Evolutionary conservation across 1,140 invertebrate species (phyloP).

Genomic region (Cydia strobilella): DNA sequence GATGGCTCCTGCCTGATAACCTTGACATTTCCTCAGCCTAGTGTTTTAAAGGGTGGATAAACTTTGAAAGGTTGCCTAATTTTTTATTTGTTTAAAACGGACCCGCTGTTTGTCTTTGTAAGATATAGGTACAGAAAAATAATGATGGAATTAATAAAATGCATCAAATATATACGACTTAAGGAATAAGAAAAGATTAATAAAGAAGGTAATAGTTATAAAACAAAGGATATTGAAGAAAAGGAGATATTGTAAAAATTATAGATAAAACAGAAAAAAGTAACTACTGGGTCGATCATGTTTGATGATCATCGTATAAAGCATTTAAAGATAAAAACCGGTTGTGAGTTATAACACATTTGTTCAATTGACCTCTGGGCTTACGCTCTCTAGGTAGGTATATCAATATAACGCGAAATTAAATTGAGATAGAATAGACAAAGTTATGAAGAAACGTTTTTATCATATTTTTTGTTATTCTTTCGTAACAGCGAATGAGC

Average conservation of each 20-base stretch:
- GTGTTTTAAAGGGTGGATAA: slow-evolving; percentile 34
- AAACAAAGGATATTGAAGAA: not conserved
- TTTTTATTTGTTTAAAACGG: not conserved
- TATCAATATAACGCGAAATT: not conserved
- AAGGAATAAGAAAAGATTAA: too few species aligned
- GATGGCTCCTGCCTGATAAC: slow-evolving; percentile 66
- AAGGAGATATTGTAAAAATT: not conserved
- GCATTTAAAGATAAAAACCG: slow-evolving; percentile 1
- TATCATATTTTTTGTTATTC: not conserved
- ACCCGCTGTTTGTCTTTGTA: not conserved
- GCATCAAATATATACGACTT: not conserved
- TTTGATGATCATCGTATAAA: not conserved
- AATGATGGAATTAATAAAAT: not conserved
- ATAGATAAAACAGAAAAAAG: not conserved
- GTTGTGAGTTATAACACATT: not conserved
- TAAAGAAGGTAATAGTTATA: too few species aligned
- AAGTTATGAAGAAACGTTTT: not conserved
- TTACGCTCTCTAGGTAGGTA: not conserved
- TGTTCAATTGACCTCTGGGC: slow-evolving; percentile 7
- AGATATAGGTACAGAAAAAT: not conserved
- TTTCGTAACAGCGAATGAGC: not conserved
- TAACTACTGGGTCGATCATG: not conserved
- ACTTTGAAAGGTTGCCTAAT: slow-evolving; percentile 1
- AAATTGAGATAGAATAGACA: not conserved
- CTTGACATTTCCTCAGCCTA: slow-evolving; percentile 40